Base-by-base conservation (phyloP, 1,140 invertebrate species). In the Asobara japonica region DNA sequence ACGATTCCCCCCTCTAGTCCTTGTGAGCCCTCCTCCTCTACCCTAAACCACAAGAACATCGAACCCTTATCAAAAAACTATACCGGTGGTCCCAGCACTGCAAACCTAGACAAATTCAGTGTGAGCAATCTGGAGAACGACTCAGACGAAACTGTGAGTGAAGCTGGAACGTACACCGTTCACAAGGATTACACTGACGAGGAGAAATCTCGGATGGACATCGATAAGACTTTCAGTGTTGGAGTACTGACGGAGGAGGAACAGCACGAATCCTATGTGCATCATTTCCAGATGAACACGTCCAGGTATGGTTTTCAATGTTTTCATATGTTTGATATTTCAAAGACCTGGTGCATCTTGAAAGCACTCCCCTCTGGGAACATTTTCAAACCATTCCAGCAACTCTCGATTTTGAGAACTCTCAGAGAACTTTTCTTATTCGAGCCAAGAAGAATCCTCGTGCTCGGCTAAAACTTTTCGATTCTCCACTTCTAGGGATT, bases 101-200 rank as follows among this genome's bases (percentile, higher is more conserved):
- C 27, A 68, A 77, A 82, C 76, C 30, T 83, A 22, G 82, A 82
- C 72, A 74, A 71, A 56, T 82, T 83, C 27, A 81, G 81, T 69
- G 81, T 82, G 0, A 83, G 80, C 29, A 82, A 80, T 25, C 10
- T 72, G 6, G 82, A 82, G 30, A 78, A 66, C 11, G 75, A 41
- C 30, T 83, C 82, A 0, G 82, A 83, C 25, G 94, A 93, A 75
- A 92, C 93, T 27, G 89, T 91, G 0, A 95, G 94, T 83, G 94
- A 95, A 82, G 89, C 93, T 5, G 95, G 95, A 29, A 97, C 95
- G 0, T 97, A 97, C 76, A 97, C 95, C 0, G 91, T 97, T 33
- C 93, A 95, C 76, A 93, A 93, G 67, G 93, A 95, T 76, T 94
- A 94, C 76, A 93, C 93, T 0, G 95, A 95, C 78, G 94, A 95